phyloP scores from a whole-genome alignment of 2,797 vertebrate species.

The Poeciliopsis presidionis region DNA sequence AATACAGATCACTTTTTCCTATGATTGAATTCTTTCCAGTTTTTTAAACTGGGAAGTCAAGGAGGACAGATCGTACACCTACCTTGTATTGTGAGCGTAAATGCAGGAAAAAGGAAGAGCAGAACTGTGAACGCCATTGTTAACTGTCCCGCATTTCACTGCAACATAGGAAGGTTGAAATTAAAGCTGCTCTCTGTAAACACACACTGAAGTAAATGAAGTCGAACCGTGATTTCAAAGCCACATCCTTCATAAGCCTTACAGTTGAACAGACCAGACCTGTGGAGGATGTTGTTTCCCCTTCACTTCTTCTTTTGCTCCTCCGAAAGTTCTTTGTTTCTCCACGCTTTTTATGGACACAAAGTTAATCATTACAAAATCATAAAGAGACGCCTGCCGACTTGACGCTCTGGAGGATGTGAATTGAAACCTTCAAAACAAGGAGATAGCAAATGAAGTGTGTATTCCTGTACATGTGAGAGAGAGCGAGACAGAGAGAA shows the following conservation, averaged over 20 bases:
- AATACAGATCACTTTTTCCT: not conserved
- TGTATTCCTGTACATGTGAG: not conserved
- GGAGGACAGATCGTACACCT: not conserved
- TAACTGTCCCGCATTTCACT: conserved; percentile 28
- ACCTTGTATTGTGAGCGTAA: conserved; percentile 57
- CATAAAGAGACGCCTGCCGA: not conserved
- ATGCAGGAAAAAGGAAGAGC: conserved; percentile 40
- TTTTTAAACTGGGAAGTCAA: not conserved
- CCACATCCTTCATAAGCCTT: conserved; percentile 2
- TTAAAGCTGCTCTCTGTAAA: conserved; percentile 5
- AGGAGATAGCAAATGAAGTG: not conserved
- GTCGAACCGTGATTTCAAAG: not conserved
- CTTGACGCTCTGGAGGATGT: conserved; percentile 15
- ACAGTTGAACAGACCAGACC: conserved; percentile 12
- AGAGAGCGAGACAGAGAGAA: not conserved
- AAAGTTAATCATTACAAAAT: conserved; percentile 57
- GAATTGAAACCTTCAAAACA: conserved; percentile 13
- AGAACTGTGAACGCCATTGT: conserved; percentile 42
- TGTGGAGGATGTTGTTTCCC: conserved; percentile 5
- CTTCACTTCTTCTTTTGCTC: conserved; percentile 3
- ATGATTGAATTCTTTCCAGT: not conserved
- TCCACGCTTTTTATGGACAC: not conserved
- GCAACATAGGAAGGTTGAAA: not conserved
- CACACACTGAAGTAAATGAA: not conserved
- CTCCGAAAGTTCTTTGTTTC: not conserved